Percentiles rank a stretch among this genome's conserved stretches.
Conservation (phyloP, 2,113 vertebrate species). For the Syrmaticus mikado region DNA sequence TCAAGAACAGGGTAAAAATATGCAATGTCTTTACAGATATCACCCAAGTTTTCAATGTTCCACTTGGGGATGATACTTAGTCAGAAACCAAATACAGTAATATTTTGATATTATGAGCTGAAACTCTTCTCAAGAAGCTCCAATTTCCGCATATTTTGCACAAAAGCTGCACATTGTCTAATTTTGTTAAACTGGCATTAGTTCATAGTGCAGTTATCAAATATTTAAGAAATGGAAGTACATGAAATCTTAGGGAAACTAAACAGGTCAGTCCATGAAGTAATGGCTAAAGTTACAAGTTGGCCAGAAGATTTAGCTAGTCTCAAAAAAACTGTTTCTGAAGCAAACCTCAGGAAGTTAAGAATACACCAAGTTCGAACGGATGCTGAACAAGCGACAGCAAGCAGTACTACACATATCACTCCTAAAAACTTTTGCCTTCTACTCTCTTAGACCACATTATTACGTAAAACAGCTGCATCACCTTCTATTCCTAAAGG, state of each 20-base stretch:
- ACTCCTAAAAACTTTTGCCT: neutral
- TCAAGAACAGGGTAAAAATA: neutral
- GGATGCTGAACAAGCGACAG: neutral
- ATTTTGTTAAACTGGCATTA: neutral
- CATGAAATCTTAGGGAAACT: neutral
- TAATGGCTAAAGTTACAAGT: neutral
- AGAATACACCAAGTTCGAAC: neutral
- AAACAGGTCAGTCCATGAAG: neutral
- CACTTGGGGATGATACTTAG: neutral
- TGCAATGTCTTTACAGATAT: neutral
- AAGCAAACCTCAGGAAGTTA: neutral
- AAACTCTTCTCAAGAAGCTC: neutral
- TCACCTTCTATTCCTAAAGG: neutral
- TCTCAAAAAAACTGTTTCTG: neutral
- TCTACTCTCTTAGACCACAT: neutral
- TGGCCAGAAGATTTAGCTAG: accelerated
- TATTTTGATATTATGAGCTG: neutral
- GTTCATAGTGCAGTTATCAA: neutral
- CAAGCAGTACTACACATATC: neutral
- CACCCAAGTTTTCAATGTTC: neutral
- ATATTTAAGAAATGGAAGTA: neutral
- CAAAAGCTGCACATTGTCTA: neutral
- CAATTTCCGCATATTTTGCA: neutral
- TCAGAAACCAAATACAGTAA: neutral
- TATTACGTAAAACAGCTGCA: neutral